Evolutionary conservation across 2,888 invertebrate species (phyloP).

Genomic region (Cistogaster globosa): DNA sequence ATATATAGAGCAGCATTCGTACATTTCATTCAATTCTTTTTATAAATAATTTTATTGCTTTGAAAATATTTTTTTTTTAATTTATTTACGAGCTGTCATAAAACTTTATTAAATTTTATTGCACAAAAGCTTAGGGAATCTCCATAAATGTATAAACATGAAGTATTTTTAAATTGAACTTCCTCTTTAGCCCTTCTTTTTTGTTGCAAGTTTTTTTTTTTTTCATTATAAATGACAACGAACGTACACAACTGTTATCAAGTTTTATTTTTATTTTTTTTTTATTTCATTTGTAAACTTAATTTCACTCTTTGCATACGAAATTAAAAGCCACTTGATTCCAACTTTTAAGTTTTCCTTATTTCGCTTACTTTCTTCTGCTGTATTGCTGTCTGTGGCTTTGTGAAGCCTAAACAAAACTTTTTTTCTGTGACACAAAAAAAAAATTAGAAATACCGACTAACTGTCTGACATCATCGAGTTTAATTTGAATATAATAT

Average conservation of each 20-base stretch:
- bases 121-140: conserved; percentile 15
- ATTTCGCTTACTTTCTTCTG: conserved; percentile 35
- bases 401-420: conserved; percentile 2
- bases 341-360: conserved; percentile 61
- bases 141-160: conserved; percentile 20
- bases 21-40: not conserved
- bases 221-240: conserved; percentile 35
- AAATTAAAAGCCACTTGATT: conserved; percentile 67
- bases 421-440: too few relatives aligned
- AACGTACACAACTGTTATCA: conserved; percentile 22
- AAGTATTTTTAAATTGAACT: conserved; percentile 52
- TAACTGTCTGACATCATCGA: conserved; percentile 60
- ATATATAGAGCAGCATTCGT: too few relatives aligned
- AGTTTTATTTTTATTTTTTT: not conserved
- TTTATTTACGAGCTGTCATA: not conserved
- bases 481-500: conserved; percentile 47
- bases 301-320: conserved; percentile 51
- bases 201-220: conserved; percentile 33
- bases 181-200: conserved; percentile 57
- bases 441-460: not conserved
- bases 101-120: conserved; percentile 9
- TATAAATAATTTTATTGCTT: conserved; percentile 11
- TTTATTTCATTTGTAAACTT: conserved; percentile 24
- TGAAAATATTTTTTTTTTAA: not conserved
- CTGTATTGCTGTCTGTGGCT: conserved; percentile 23